These are phyloP conservation scores for Strigamia transsilvanica DNA, from an alignment of 2,888 invertebrate genomes.

Conservation along the genomic window DNA sequence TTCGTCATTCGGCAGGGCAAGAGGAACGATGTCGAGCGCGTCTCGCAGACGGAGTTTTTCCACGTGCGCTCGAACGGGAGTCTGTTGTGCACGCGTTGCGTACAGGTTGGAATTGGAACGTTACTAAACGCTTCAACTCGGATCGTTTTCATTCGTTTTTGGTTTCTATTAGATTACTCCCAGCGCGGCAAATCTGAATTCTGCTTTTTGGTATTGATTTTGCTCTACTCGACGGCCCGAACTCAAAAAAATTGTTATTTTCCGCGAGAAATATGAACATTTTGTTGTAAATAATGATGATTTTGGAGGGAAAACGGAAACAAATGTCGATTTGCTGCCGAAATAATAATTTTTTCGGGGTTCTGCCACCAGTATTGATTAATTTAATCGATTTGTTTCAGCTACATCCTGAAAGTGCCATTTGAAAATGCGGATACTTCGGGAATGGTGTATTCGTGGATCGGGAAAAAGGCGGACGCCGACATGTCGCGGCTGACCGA, in stretches of 20 bases:
- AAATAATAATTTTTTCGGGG: too few relatives aligned
- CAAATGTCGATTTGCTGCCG: too few relatives aligned
- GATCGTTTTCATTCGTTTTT: slow-evolving; percentile 50
- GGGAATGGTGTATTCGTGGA: slow-evolving; percentile 97
- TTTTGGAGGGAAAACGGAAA: too few relatives aligned
- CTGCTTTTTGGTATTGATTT: slow-evolving; percentile 82
- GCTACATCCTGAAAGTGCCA: slow-evolving; percentile 87
- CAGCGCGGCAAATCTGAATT: slow-evolving; percentile 85
- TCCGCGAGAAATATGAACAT: too few relatives aligned
- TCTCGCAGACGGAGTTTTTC: slow-evolving; percentile 80
- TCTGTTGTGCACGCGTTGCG: slow-evolving; percentile 87
- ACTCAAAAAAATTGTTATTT: neutral
- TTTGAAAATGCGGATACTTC: slow-evolving; percentile 79
- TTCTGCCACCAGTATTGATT: too few relatives aligned
- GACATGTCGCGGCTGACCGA: slow-evolving; percentile 87
- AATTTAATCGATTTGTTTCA: slow-evolving; percentile 62
- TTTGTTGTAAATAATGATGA: too few relatives aligned
- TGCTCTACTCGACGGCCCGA: neutral
- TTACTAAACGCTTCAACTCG: too few relatives aligned
- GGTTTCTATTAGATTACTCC: slow-evolving; percentile 71
- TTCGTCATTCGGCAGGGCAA: slow-evolving; percentile 93
- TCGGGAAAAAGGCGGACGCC: slow-evolving; percentile 83
- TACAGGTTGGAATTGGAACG: slow-evolving; percentile 72
- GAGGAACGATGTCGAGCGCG: slow-evolving; percentile 69
- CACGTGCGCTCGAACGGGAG: slow-evolving; percentile 96